Evolutionary conservation across 2,113 vertebrate species (phyloP), one percentile per base, ranked within the genome.

Genomic region (Chitala chitala): DNA sequence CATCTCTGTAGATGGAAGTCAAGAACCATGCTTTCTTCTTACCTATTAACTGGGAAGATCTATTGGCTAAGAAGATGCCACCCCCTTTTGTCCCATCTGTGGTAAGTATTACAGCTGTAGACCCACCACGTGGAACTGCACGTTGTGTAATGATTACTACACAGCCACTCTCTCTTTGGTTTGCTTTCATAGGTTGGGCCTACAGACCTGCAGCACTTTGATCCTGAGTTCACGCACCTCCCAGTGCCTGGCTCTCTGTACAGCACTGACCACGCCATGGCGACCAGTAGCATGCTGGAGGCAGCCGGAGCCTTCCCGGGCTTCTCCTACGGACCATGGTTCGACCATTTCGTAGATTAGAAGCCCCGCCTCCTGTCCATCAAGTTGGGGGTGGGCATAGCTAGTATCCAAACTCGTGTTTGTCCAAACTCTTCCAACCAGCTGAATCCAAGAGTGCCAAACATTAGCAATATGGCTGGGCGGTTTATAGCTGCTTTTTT

Each of bases 21-120:
- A 88, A 91, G 80, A 77, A 71, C 65, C 91, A 93, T 51, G 80
- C 83, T 44, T 93, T 93, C 86, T 93, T 93, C 75, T 89, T 87
- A 0, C 90, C 91, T 0, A 92, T 93, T 71, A 91, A 90, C 83
- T 93, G 91, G 91, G 90, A 91, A 3, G 91, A 93, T 77, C 87
- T 93, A 77, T 88, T 92, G 87, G 84, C 83, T 69, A 91, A 89
- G 82, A 93, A 89, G 78, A 86, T 92, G 80, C 84, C 71, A 0
- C 90, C 91, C 55, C 90, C 89, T 0, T 93, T 91, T 36, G 42
- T 89, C 24, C 91, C 91, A 38, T 81, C 87, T 46, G 89, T 93
- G 90, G 91, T 93, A 78, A 76, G 91, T 84, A 20, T 42, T 61
- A 29, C 8, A 38, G 10, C 3, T 55, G 24, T 36, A 17, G 24